Conservation (phyloP, 2,797 vertebrate species). For the Lycodopsis pacificus region DNA sequence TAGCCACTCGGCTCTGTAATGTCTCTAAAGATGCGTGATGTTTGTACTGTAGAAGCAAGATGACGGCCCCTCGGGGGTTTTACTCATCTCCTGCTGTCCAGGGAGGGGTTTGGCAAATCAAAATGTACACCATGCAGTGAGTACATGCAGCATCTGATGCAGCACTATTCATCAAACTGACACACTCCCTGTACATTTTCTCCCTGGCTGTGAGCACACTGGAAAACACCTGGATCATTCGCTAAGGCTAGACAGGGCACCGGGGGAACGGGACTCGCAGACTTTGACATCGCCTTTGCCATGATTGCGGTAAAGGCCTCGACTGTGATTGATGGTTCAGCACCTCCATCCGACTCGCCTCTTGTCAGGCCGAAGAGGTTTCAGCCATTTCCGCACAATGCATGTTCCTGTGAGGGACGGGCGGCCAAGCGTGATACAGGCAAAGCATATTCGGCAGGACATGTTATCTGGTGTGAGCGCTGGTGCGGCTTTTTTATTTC, state of each 20-base stretch:
- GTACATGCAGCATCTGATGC: slow-evolving; percentile 15
- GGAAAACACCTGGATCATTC: slow-evolving; percentile 28
- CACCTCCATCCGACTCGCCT: slow-evolving; percentile 21
- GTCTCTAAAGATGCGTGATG: slow-evolving; percentile 23
- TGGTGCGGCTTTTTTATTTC: slow-evolving; percentile 36
- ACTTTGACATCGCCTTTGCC: slow-evolving; percentile 48
- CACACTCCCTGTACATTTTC: not conserved
- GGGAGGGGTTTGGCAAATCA: slow-evolving; percentile 32
- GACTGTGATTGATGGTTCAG: slow-evolving; percentile 51
- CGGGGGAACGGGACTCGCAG: not conserved
- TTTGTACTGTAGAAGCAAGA: slow-evolving; percentile 31
- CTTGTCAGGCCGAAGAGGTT: slow-evolving; percentile 47
- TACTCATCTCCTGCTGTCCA: slow-evolving; percentile 8
- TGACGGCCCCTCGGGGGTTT: not conserved
- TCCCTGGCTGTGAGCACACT: slow-evolving; percentile 3
- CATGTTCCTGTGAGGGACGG: slow-evolving; percentile 43
- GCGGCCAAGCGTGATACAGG: slow-evolving; percentile 27
- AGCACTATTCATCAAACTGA: slow-evolving; percentile 40
- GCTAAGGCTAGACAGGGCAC: not conserved
- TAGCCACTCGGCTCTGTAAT: not conserved
- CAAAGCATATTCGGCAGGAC: slow-evolving; percentile 32
- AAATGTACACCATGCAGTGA: slow-evolving; percentile 2
- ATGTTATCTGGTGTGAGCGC: slow-evolving; percentile 47
- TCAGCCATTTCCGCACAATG: slow-evolving; percentile 31
- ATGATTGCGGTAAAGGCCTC: slow-evolving; percentile 59